A percentile compares a stretch with the other conserved stretches of the same genome.
phyloP scores from a whole-genome alignment of 1,140 invertebrate genomes.

The Plutomurus gul region DNA sequence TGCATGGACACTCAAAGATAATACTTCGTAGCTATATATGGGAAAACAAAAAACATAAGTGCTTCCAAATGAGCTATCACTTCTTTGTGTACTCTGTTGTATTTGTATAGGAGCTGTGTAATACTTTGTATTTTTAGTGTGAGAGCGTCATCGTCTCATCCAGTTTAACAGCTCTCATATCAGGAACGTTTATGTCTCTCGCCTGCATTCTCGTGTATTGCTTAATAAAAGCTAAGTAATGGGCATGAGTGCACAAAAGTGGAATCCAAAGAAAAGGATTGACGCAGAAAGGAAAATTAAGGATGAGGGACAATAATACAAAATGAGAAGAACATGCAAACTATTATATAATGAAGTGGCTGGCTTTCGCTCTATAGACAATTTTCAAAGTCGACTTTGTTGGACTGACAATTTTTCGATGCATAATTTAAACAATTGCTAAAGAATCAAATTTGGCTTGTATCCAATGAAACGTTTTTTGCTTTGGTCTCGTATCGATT shows the following conservation, averaged over 20 bases:
- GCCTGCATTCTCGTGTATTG: not conserved
- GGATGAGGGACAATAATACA: conserved; percentile 1
- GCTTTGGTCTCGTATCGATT: conserved; percentile 3
- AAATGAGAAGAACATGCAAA: not conserved
- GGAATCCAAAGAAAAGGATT: not conserved
- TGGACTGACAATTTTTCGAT: conserved; percentile 10
- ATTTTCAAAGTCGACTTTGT: not conserved
- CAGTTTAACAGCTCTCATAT: not conserved
- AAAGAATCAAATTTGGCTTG: conserved; percentile 23
- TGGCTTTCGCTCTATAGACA: not conserved
- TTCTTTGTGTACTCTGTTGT: not conserved
- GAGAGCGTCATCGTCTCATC: not conserved
- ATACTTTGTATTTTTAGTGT: not conserved
- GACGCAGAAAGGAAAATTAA: not conserved
- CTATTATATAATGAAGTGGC: conserved; percentile 7
- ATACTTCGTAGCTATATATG: too few species aligned
- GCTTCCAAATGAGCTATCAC: conserved; percentile 2
- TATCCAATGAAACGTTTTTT: conserved; percentile 21
- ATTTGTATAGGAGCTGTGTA: not conserved
- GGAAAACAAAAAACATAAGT: not conserved
- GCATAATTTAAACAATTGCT: conserved; percentile 27
- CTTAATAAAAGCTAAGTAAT: not conserved
- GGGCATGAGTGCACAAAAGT: not conserved
- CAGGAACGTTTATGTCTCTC: conserved; percentile 12
- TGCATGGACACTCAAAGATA: too few species aligned